Percentiles rank a stretch among this genome's conserved stretches.
phyloP scores from a whole-genome alignment of 2,888 invertebrate genomes.

The Hydropsyche betteni region DNA sequence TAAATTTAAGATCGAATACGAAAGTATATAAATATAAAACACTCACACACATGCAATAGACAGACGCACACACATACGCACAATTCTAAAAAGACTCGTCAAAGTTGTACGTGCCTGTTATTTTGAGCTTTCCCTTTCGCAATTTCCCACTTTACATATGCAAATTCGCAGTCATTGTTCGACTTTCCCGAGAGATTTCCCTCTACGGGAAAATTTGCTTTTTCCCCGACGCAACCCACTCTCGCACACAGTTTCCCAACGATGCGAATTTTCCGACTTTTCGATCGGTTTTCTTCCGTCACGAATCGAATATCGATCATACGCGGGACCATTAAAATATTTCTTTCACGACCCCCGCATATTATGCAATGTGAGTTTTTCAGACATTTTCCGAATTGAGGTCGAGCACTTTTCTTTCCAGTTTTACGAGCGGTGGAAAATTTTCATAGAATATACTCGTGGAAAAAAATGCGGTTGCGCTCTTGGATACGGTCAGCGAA shows the following conservation, averaged over 20 bases:
- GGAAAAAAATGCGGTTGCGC: no score
- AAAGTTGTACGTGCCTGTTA: slow-evolving; percentile 33
- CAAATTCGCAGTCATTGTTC: slow-evolving; percentile 32
- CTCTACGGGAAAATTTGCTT: slow-evolving; percentile 25
- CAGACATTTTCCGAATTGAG: no score
- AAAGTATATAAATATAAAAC: slow-evolving; percentile 8
- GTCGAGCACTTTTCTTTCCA: no score
- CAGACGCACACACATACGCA: background rate
- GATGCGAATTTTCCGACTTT: background rate
- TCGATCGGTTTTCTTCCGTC: slow-evolving; percentile 19
- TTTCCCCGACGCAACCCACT: slow-evolving; percentile 1
- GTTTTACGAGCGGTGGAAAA: no score
- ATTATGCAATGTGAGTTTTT: no score
- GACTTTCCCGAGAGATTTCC: slow-evolving; percentile 28
- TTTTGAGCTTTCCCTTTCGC: slow-evolving; percentile 30
- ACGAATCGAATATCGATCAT: slow-evolving; percentile 20
- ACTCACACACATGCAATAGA: background rate
- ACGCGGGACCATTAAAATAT: background rate
- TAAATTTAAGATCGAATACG: background rate
- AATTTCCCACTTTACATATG: slow-evolving; percentile 33
- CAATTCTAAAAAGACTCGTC: slow-evolving; percentile 20
- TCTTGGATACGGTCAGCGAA: no score
- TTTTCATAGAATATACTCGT: no score
- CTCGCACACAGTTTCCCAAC: background rate
- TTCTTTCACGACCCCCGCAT: no score